Percentiles rank a stretch among this genome's conserved stretches.
phyloP scores from a whole-genome alignment of 53 echinoderm and acorn worm species.

The Henricia sp. region DNA sequence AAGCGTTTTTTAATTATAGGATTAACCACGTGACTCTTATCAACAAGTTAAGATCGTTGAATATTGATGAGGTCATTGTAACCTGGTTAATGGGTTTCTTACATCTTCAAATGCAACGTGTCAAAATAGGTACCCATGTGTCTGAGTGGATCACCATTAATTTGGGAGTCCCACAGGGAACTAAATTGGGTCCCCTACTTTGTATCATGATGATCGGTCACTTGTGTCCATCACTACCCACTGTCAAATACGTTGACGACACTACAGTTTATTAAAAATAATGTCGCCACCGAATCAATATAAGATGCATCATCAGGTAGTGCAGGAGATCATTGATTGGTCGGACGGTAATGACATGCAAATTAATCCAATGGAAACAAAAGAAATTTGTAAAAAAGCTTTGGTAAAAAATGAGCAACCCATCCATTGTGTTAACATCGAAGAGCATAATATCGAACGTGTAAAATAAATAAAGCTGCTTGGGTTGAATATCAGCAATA shows the following conservation, averaged over 20 bases:
- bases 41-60: background rate
- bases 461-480: background rate
- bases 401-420: too few species aligned
- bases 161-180: conserved; percentile 6
- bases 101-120: background rate
- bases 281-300: too few species aligned
- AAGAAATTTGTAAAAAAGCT: too few species aligned
- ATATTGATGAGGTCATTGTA: background rate
- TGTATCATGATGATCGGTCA: background rate
- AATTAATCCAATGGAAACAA: background rate
- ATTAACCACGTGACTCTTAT: background rate
- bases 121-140: background rate
- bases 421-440: too few species aligned
- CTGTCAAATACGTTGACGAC: conserved; percentile 15
- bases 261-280: background rate
- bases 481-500: background rate
- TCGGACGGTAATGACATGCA: background rate
- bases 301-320: too few species aligned
- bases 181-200: background rate
- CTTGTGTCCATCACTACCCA: background rate
- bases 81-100: background rate
- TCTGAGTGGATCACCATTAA: conserved; percentile 8
- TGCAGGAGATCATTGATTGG: background rate
- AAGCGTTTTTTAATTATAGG: background rate
- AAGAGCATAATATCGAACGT: background rate